Evolutionary conservation across 1,140 invertebrate genomes (phyloP), one percentile per base, ranked within the genome.

Genomic region (Thalassaphorura encarpata): DNA sequence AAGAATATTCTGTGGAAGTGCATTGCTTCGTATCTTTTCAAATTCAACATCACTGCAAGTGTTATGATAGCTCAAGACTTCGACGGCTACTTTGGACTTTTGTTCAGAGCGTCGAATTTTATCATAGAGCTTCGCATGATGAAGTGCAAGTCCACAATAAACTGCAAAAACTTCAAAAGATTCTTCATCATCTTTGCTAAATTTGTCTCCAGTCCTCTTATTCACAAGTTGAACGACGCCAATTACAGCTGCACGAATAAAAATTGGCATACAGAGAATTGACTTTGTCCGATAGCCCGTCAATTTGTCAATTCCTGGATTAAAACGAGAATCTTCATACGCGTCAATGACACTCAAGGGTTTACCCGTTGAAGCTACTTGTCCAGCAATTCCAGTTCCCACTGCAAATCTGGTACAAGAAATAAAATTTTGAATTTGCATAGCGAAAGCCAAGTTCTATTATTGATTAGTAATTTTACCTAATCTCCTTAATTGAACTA

Each of bases 201-300:
- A 64, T 28, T 40, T 39, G 2, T n/a, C 33, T 11, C 62, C 62
- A 27, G 6, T 40, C 36, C 47, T 45, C 18, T 59, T 60, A 28
- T 65, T 63, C n/a, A 89, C 84, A 86, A 90, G 89, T 72, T 91
- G 87, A 3, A 91, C 83, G 1, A 91, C 86, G 8, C 57, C 56
- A 36, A 59, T 63, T 11, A 63, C 56, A 59, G 75, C 76, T 18
- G 80, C 79, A 56, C 83, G 72, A 45, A 87, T 87, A 68, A 83
- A 81, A 45, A 91, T 85, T 0, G 87, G 87, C 86, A 90, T 89
- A 68, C 87, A 89, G 0, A 91, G 75, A 36, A 90, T 87, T 15
- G 79, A 81, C 62, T 77, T 76, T 3, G 85, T 89, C 58, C 75
- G 78, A 67, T 87, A 89, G 6, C 84, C 85, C 8, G 85, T 88